phyloP scores from a whole-genome alignment of 2,113 vertebrate species.

The Casuarius casuarius region DNA sequence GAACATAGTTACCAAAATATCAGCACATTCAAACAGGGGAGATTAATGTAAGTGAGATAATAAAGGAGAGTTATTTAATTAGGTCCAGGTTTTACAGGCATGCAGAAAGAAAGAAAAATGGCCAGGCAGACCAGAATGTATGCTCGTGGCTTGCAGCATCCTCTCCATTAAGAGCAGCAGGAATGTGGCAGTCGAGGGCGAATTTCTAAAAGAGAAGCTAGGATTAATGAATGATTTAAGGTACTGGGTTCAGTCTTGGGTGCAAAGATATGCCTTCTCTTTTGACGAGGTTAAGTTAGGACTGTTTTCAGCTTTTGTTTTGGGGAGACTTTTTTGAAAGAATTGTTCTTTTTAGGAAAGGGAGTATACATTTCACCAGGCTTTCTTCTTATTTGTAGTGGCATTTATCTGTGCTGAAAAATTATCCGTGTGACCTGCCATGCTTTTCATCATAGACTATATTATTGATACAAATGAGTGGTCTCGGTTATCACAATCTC shows the following conservation, averaged over 20 bases:
- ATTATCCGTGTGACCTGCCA: background rate
- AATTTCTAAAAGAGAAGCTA: background rate
- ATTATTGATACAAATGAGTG: slow-evolving; percentile 47
- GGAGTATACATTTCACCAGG: background rate
- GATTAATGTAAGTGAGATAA: background rate
- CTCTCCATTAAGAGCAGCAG: background rate
- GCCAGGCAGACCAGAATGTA: background rate
- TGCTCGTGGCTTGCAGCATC: background rate
- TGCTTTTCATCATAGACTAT: slow-evolving; percentile 4
- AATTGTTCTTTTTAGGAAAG: background rate
- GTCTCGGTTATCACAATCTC: background rate
- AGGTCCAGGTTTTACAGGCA: background rate
- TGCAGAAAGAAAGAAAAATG: background rate
- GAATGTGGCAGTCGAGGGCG: background rate
- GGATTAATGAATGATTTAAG: background rate
- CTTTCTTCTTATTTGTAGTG: slow-evolving; percentile 3
- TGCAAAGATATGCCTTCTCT: background rate
- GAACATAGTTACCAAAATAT: background rate
- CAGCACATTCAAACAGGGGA: background rate
- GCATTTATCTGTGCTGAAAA: slow-evolving; percentile 31
- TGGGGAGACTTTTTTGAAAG: background rate
- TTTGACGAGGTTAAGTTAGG: background rate
- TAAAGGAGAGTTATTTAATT: background rate
- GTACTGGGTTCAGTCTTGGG: background rate
- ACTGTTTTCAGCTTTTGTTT: background rate